These are phyloP conservation scores for Ephialtes manifestator DNA, from an alignment of 2,888 invertebrate species.

Conservation along the genomic window DNA sequence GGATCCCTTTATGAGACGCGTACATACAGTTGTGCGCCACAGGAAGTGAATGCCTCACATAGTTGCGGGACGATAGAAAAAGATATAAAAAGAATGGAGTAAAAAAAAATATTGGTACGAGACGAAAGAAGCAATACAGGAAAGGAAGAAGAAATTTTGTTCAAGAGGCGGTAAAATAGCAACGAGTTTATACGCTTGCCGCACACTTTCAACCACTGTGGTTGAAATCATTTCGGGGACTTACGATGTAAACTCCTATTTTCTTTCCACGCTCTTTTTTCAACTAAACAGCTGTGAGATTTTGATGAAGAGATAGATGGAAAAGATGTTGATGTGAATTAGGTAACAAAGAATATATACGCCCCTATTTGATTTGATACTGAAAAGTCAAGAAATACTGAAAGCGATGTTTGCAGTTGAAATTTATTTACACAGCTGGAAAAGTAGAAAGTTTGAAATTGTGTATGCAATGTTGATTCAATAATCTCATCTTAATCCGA, in stretches of 20 bases:
- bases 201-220: not conserved
- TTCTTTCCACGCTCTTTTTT: not conserved
- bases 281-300: not conserved
- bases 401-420: not conserved
- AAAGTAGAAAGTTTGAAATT: not conserved
- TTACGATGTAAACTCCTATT: not conserved
- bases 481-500: not conserved
- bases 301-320: not conserved
- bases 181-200: constrained; percentile 8
- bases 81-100: constrained; percentile 11
- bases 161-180: constrained; percentile 22
- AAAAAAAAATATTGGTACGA: constrained; percentile 17
- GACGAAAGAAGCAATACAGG: constrained; percentile 10
- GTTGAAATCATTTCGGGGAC: constrained; percentile 8
- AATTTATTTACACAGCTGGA: not conserved
- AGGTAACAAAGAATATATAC: not conserved
- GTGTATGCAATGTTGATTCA: too few species aligned
- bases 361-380: not conserved
- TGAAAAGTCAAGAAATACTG: not conserved
- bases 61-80: constrained; percentile 6
- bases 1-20: constrained; percentile 28
- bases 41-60: not conserved
- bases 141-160: constrained; percentile 22
- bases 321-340: not conserved
- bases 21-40: constrained; percentile 3